Evolutionary conservation across 2,888 invertebrate species (phyloP), one percentile per base, ranked within the genome.

Genomic region (Rhagophthalmus giganteus): DNA sequence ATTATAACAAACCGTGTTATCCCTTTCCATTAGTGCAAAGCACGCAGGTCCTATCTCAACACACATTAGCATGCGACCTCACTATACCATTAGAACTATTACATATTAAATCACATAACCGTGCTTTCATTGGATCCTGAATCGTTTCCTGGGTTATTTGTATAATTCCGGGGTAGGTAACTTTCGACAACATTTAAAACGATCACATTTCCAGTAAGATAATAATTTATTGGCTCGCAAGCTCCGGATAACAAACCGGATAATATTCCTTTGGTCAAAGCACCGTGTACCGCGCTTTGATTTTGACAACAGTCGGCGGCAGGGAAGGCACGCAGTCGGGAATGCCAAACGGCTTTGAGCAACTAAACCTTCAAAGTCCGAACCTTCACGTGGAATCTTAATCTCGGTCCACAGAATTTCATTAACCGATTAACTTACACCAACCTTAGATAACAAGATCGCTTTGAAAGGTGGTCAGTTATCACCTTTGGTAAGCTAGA

Each of bases 31-130:
- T 50, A 58, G 41, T 37, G 41, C 44, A 27, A 32, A 39, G 51
- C 58, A 58, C 58, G 58, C 56, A 59, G 58, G 58, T 60, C 61
- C 62, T 63, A 62, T 61, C 61, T 61, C 60, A 63, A 63, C 57
- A 61, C 47, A 61, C 58, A 62, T 66, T 65, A 64, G 63, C 65
- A 65, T 66, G 66, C 65, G 62, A 66, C 63, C 63, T 62, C 61
- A 57, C 48, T 54, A 57, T 54, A 54, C 62, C 63, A 63, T 62
- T 63, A 65, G 60, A 60, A 63, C 63, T 62, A 63, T 62, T 65
- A 59, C 51, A 62, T 61, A 65, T 62, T 63, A 58, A 56, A 59
- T 63, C 63, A 66, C 64, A 61, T 64, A 62, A 64, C 52, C 54
- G 34, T 55, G 61, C 57, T 57, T 58, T 60, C 51, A 58, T 57